These are phyloP conservation scores for Balaeniceps rex DNA, from an alignment of 2,113 vertebrate genomes.

Conservation along the genomic window DNA sequence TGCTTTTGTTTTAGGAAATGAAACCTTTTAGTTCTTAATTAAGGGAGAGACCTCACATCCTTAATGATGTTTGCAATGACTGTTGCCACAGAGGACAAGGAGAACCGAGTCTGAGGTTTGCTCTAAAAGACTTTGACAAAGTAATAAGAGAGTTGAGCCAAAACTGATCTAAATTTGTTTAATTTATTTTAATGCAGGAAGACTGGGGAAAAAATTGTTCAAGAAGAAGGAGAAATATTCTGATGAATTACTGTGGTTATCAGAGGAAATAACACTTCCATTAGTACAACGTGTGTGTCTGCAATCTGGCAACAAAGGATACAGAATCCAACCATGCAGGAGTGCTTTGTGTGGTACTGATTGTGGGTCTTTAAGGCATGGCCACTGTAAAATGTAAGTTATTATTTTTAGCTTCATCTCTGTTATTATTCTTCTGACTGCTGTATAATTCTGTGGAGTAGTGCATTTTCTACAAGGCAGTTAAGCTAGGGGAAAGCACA, in stretches of 20 bases:
- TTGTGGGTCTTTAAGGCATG: not conserved
- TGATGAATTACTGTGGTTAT: not conserved
- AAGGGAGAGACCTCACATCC: slow-evolving; percentile 76
- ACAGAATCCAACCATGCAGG: not conserved
- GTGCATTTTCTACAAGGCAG: not conserved
- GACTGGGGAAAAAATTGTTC: not conserved
- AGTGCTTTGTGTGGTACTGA: not conserved
- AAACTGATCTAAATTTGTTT: slow-evolving; percentile 34
- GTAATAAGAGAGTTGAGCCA: not conserved
- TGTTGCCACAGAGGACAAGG: slow-evolving; percentile 62
- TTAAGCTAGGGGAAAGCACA: not conserved
- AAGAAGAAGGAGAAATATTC: not conserved
- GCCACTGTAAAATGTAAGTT: not conserved
- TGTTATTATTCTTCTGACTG: not conserved
- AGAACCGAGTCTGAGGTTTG: slow-evolving; percentile 41
- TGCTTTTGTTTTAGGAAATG: slow-evolving; percentile 82
- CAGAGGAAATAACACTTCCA: not conserved
- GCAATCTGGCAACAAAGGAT: not conserved
- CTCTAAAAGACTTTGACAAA: slow-evolving; percentile 42
- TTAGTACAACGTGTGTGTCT: not conserved
- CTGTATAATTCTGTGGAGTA: not conserved
- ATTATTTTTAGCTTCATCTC: not conserved
- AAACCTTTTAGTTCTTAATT: slow-evolving; percentile 83
- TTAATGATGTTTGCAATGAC: slow-evolving; percentile 72
- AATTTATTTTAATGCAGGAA: slow-evolving; percentile 4